These are phyloP conservation scores for Trachelipus rathkii DNA, from an alignment of 1,140 invertebrate species.

Conservation along the genomic window DNA sequence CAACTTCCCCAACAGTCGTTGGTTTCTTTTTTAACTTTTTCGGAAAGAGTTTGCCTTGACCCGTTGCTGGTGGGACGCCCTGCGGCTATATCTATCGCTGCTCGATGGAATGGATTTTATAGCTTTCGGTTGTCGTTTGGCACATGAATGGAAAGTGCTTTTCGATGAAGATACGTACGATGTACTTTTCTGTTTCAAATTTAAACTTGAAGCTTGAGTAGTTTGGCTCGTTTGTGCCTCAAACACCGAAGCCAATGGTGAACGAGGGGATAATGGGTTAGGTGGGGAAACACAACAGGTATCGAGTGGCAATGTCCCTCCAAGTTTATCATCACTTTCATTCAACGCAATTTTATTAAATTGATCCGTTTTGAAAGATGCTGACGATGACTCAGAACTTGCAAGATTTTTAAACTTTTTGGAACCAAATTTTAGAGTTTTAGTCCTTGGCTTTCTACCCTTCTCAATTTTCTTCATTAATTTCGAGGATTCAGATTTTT, in stretches of 20 bases:
- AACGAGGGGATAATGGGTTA: background rate
- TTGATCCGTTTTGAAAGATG: background rate
- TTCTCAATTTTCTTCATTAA: slow-evolving; percentile 7
- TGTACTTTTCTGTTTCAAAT: background rate
- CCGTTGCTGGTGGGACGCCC: background rate
- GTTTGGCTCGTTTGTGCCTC: background rate
- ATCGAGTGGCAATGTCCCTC: background rate
- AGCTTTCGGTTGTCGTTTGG: background rate
- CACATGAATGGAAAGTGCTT: background rate
- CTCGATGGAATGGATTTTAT: background rate
- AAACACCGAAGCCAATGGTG: background rate
- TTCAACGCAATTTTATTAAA: background rate
- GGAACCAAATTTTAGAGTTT: background rate
- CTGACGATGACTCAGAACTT: background rate
- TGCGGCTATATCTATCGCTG: background rate
- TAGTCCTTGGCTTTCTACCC: background rate
- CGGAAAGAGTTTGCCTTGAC: background rate
- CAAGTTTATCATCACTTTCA: background rate
- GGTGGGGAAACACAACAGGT: background rate
- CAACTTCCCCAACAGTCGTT: background rate
- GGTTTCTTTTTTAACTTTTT: background rate
- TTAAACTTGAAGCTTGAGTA: background rate
- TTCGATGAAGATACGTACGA: background rate
- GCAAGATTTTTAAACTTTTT: slow-evolving; percentile 2
- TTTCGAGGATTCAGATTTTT: background rate